These are phyloP conservation scores for Aphyosemion australe DNA, from an alignment of 2,113 vertebrate genomes.

Conservation along the genomic window DNA sequence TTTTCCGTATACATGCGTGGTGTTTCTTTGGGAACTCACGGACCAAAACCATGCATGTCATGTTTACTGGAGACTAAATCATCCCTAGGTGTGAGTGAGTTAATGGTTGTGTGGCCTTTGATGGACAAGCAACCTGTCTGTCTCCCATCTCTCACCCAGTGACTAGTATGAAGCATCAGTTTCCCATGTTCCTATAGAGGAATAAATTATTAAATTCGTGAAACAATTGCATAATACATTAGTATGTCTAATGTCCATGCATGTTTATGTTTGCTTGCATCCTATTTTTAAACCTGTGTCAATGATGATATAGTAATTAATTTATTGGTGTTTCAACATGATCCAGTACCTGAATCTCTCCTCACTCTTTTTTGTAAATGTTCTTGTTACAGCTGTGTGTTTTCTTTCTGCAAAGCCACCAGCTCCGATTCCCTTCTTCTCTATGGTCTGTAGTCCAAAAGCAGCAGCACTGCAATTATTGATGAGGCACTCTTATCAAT, in stretches of 20 bases:
- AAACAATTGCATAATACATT: neutral
- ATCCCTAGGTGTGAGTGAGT: too few relatives aligned
- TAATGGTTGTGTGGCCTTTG: too few relatives aligned
- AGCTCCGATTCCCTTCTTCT: constrained; percentile 25
- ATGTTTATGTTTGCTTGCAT: neutral
- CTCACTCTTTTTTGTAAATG: constrained; percentile 10
- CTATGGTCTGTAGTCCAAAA: constrained; percentile 60
- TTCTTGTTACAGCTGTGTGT: constrained; percentile 21
- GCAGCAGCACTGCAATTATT: constrained; percentile 69
- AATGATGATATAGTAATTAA: too few relatives aligned
- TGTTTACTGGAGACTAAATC: too few relatives aligned
- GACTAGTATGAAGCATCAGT: too few relatives aligned
- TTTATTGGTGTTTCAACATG: neutral
- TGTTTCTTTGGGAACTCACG: too few relatives aligned
- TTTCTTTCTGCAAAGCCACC: constrained; percentile 38
- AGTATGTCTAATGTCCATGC: neutral
- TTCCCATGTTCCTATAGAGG: too few relatives aligned
- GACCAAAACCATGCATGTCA: too few relatives aligned
- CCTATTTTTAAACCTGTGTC: neutral
- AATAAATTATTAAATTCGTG: too few relatives aligned
- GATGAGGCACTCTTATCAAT: constrained; percentile 75
- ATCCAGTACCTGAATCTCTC: constrained; percentile 1
- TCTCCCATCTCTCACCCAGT: too few relatives aligned
- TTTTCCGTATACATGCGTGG: too few relatives aligned
- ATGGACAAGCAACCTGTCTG: too few relatives aligned